phyloP scores from a whole-genome alignment of 2,888 invertebrate species.

The Pachymerium ferrugineum region DNA sequence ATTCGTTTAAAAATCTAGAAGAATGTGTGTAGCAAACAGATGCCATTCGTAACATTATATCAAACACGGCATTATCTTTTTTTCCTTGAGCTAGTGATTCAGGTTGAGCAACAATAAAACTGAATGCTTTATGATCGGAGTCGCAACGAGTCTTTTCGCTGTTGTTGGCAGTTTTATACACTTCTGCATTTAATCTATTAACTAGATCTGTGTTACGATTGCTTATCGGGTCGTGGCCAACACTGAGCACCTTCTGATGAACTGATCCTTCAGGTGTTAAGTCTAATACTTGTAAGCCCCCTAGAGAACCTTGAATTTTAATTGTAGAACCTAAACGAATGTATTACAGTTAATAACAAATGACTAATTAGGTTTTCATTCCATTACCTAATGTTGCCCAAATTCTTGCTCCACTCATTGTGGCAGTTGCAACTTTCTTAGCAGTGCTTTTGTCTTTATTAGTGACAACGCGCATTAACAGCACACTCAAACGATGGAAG shows the following conservation, averaged over 20 bases:
- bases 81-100: constrained; percentile 33
- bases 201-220: constrained; percentile 44
- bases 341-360: neutral
- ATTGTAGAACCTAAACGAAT: constrained; percentile 53
- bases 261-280: constrained; percentile 75
- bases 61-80: constrained; percentile 36
- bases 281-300: constrained; percentile 80
- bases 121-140: constrained; percentile 52
- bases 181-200: constrained; percentile 44
- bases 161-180: constrained; percentile 45
- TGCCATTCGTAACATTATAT: constrained; percentile 63
- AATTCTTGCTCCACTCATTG: constrained; percentile 82
- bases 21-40: constrained; percentile 86
- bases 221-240: constrained; percentile 64
- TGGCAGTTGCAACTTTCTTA: constrained; percentile 88
- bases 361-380: neutral
- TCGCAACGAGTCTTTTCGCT: constrained; percentile 44
- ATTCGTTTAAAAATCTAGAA: constrained; percentile 73
- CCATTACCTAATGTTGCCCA: constrained; percentile 68
- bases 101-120: constrained; percentile 47
- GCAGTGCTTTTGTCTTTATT: constrained; percentile 65
- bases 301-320: constrained; percentile 76
- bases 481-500: constrained; percentile 82
- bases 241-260: constrained; percentile 78
- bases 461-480: constrained; percentile 69